Percentiles rank a stretch among this genome's conserved stretches.
Evolutionary conservation across 2,797 vertebrate genomes (phyloP).

Genomic region (Setipinna tenuifilis): DNA sequence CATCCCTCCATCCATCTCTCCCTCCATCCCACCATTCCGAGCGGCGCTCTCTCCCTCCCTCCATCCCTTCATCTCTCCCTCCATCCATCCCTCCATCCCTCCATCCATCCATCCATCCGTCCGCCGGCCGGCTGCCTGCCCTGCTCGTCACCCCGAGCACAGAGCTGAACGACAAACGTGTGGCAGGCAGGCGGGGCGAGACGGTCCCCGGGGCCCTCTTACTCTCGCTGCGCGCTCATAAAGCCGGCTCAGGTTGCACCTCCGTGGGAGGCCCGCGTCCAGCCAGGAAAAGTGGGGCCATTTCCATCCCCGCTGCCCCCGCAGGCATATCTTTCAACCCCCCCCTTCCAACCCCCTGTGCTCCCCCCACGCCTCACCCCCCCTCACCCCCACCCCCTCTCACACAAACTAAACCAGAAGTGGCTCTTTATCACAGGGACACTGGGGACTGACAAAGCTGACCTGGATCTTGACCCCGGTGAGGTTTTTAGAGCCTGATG

Average conservation of each 20-base stretch:
- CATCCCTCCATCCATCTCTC: no score
- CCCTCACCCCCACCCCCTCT: conserved; percentile 41
- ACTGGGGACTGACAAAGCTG: conserved; percentile 19
- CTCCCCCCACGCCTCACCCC: conserved; percentile 48
- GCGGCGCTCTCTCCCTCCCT: not conserved
- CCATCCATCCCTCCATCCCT: no score
- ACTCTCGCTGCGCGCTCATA: conserved; percentile 55
- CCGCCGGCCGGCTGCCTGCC: not conserved
- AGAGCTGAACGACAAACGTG: conserved; percentile 40
- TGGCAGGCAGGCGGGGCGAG: conserved; percentile 42
- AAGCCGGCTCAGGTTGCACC: conserved; percentile 55
- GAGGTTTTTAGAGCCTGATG: conserved; percentile 24
- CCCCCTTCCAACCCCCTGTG: conserved; percentile 22
- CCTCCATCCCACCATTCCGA: not conserved
- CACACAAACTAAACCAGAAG: conserved; percentile 31
- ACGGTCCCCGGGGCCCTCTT: conserved; percentile 56
- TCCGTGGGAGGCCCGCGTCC: conserved; percentile 49
- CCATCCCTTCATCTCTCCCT: not conserved
- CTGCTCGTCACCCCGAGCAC: not conserved
- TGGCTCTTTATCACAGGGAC: conserved; percentile 22
- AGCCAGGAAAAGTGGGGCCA: conserved; percentile 52
- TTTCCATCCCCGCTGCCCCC: conserved; percentile 48
- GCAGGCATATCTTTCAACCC: conserved; percentile 53
- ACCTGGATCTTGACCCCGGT: conserved; percentile 23
- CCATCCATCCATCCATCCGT: not conserved